Percentiles rank a stretch among this genome's conserved stretches.
These are phyloP conservation scores for Toxonevra muliebris DNA, from an alignment of 2,888 invertebrate species.

Conservation along the genomic window DNA sequence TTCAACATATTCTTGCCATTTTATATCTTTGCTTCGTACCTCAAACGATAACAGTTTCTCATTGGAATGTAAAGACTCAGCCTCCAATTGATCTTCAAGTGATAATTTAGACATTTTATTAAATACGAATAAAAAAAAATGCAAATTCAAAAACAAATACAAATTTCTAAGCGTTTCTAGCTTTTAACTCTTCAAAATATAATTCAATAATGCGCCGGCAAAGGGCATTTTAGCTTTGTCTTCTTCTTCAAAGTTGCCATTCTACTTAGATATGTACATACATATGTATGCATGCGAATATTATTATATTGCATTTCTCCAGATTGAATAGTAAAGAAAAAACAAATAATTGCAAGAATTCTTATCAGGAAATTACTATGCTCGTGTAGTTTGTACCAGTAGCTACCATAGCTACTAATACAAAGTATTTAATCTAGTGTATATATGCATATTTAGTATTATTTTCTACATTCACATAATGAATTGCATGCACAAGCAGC, in stretches of 20 bases:
- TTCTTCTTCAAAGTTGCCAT: too few relatives aligned
- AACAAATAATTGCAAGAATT: neutral
- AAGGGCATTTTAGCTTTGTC: too few relatives aligned
- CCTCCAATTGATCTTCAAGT: constrained; percentile 59
- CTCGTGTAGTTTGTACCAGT: too few relatives aligned
- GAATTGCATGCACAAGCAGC: too few relatives aligned
- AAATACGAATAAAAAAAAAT: neutral
- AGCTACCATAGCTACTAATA: too few relatives aligned
- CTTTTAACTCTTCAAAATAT: constrained; percentile 4
- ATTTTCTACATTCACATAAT: too few relatives aligned
- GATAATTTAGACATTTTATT: constrained; percentile 30
- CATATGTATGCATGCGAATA: neutral
- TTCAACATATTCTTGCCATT: constrained; percentile 56
- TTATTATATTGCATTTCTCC: neutral
- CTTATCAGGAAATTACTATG: too few relatives aligned
- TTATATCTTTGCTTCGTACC: constrained; percentile 53
- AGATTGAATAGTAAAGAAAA: neutral
- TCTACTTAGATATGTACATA: too few relatives aligned
- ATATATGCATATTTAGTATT: too few relatives aligned
- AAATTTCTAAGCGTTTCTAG: neutral
- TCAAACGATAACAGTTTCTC: constrained; percentile 52
- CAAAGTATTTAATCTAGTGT: too few relatives aligned
- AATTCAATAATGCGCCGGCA: constrained; percentile 9
- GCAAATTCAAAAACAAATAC: neutral
- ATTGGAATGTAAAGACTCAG: constrained; percentile 55